These are phyloP conservation scores for Malaclemys terrapin DNA, from an alignment of 2,113 vertebrate species.

Conservation along the genomic window DNA sequence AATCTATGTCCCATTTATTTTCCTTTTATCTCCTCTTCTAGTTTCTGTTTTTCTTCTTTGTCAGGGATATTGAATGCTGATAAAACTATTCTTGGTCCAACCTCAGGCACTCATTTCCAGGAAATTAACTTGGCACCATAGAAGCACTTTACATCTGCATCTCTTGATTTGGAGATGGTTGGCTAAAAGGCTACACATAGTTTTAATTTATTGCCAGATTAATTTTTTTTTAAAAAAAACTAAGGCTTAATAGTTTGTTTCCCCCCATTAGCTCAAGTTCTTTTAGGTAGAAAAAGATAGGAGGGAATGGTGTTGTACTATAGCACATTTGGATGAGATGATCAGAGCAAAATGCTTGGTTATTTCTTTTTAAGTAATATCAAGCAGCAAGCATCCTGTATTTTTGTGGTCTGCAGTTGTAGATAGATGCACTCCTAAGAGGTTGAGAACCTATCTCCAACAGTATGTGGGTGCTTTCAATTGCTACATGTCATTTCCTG, in stretches of 20 bases:
- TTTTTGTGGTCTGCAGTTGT: background rate
- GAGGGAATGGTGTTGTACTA: background rate
- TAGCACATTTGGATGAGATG: background rate
- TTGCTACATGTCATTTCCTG: background rate
- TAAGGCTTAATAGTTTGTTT: background rate
- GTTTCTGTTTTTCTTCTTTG: slow-evolving; percentile 11
- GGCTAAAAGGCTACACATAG: slow-evolving; percentile 28
- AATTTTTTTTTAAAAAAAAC: background rate
- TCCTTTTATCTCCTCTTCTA: background rate
- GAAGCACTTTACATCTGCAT: slow-evolving; percentile 52
- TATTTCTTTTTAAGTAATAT: background rate
- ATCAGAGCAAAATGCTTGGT: background rate
- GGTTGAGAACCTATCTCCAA: background rate
- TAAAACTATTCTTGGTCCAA: slow-evolving; percentile 45
- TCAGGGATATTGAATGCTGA: slow-evolving; percentile 10
- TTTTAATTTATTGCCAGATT: slow-evolving; percentile 48
- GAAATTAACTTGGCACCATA: slow-evolving; percentile 69
- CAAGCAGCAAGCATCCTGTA: background rate
- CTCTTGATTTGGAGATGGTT: slow-evolving; percentile 61
- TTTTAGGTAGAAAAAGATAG: background rate
- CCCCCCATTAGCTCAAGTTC: background rate
- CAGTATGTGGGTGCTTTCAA: background rate
- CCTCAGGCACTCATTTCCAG: slow-evolving; percentile 57
- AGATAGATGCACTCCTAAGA: background rate
- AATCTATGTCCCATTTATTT: background rate